A percentile compares a stretch with the other conserved stretches of the same genome.
These are phyloP conservation scores for Theristus sp. DNA, from an alignment of 2,888 invertebrate genomes.

Conservation along the genomic window DNA sequence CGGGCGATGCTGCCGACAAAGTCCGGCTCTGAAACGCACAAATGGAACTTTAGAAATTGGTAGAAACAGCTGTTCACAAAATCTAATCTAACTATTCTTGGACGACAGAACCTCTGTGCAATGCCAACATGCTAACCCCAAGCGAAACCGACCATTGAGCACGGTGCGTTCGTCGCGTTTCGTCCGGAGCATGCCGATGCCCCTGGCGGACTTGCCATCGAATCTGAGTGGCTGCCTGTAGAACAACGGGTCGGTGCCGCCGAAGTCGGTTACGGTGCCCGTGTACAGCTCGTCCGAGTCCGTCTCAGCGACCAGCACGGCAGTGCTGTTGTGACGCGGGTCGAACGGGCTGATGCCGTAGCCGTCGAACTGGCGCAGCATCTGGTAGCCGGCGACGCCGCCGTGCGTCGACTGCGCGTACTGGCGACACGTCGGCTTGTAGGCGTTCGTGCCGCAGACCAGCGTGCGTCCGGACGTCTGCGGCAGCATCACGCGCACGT, in stretches of 20 bases:
- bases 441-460: conserved; percentile 81
- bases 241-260: conserved; percentile 79
- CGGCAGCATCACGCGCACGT: conserved; percentile 68
- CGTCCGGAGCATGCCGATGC: not conserved
- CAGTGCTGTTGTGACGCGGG: conserved; percentile 81
- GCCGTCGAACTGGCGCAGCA: conserved; percentile 27
- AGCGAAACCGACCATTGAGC: not conserved
- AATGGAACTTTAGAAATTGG: too few relatives aligned
- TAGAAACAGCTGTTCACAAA: too few relatives aligned
- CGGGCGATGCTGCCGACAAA: conserved; percentile 74
- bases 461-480: conserved; percentile 48
- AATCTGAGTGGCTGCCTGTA: conserved; percentile 50
- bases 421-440: conserved; percentile 67
- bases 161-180: not conserved
- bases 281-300: conserved; percentile 13
- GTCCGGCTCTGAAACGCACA: conserved; percentile 64
- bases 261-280: conserved; percentile 62
- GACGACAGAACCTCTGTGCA: too few relatives aligned
- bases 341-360: conserved; percentile 65
- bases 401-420: conserved; percentile 33
- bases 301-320: conserved; percentile 31
- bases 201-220: not conserved
- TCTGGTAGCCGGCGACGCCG: conserved; percentile 5
- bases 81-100: too few relatives aligned
- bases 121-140: too few relatives aligned